Conservation (phyloP, 1,140 invertebrate genomes). For the Pygmarrhopalites habei region DNA sequence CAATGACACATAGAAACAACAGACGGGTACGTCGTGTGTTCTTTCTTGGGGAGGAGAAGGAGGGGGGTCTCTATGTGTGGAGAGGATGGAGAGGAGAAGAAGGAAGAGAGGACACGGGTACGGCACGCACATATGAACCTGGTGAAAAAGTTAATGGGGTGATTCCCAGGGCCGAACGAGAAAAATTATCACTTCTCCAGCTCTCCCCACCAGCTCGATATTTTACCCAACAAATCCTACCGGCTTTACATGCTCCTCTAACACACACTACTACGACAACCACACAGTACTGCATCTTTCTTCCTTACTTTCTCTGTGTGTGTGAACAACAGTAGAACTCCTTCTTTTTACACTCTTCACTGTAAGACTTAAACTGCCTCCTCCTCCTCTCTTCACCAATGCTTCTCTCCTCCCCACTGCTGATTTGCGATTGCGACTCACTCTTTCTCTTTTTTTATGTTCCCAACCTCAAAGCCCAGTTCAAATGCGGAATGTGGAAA, state of each 20-base stretch:
- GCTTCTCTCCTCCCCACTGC: background rate
- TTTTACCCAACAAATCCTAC: constrained; percentile 10
- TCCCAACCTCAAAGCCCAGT: background rate
- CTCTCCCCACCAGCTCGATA: constrained; percentile 7
- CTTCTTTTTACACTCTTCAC: constrained; percentile 12
- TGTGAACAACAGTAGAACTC: constrained; percentile 12
- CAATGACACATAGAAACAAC: too few relatives aligned
- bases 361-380: background rate
- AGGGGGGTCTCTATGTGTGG: too few relatives aligned
- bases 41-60: too few relatives aligned
- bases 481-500: background rate
- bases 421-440: background rate
- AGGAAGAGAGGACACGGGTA: too few relatives aligned
- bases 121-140: background rate
- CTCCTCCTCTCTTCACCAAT: background rate
- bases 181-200: constrained; percentile 13
- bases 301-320: constrained; percentile 20
- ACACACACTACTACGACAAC: background rate
- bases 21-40: too few relatives aligned
- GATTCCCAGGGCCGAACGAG: constrained; percentile 10
- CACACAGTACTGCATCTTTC: constrained; percentile 11
- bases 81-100: too few relatives aligned
- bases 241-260: constrained; percentile 4
- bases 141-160: constrained; percentile 14
- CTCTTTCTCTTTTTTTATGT: too few relatives aligned